Percentiles rank a stretch among this genome's conserved stretches.
phyloP scores from a whole-genome alignment of 2,888 invertebrate genomes.

The Eucera pruinosa region DNA sequence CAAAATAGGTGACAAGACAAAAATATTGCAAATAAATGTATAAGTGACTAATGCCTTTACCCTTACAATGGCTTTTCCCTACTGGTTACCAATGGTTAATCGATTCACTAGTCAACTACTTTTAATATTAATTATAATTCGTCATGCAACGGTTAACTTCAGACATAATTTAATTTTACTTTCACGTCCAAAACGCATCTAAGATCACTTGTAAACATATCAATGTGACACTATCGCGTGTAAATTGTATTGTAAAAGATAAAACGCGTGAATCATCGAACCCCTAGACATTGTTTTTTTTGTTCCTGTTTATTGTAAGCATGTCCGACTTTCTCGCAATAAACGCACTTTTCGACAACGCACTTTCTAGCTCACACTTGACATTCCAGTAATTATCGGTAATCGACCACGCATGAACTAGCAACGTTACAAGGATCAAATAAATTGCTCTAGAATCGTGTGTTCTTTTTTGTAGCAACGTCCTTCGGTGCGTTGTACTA shows the following conservation, averaged over 20 bases:
- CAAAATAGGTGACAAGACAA: no score
- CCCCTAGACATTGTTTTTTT: not conserved
- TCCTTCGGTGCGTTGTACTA: constrained; percentile 4
- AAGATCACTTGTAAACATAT: not conserved
- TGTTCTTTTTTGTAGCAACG: constrained; percentile 11
- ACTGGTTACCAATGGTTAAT: no score
- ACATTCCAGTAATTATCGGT: constrained; percentile 11
- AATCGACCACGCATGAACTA: not conserved
- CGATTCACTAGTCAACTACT: no score
- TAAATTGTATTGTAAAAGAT: constrained; percentile 16
- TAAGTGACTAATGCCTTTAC: no score
- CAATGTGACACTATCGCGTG: not conserved
- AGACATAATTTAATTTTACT: no score
- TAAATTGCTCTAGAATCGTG: constrained; percentile 13
- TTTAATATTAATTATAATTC: no score
- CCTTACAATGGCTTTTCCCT: no score
- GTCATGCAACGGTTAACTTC: no score
- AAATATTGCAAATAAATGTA: no score
- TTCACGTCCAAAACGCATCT: no score
- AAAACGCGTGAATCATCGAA: constrained; percentile 16
- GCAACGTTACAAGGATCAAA: constrained; percentile 5
- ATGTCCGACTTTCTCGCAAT: not conserved
- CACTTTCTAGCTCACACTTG: constrained; percentile 7
- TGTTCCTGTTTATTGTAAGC: not conserved
- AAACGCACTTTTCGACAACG: not conserved